phyloP scores from a whole-genome alignment of 1,140 invertebrate species.

The Halyomorpha halys region DNA sequence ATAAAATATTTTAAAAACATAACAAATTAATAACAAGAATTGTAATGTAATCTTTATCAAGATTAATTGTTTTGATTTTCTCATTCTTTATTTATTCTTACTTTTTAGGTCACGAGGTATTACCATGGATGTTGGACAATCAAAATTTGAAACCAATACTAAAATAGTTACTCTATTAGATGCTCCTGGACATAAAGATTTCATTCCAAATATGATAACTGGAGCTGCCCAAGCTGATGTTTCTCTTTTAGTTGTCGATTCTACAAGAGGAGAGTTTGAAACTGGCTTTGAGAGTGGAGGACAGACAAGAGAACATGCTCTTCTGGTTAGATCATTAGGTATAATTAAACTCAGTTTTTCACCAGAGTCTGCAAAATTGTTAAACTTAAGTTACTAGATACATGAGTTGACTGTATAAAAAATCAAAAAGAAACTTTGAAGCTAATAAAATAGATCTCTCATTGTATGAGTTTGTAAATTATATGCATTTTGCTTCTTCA shows the following conservation, averaged over 20 bases:
- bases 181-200: conserved; percentile 96
- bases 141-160: conserved; percentile 82
- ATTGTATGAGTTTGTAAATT: no score
- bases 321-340: conserved; percentile 84
- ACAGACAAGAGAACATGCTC: conserved; percentile 93
- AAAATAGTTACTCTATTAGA: conserved; percentile 78
- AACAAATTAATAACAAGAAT: no score
- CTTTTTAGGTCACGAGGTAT: conserved; percentile 61
- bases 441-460: no score
- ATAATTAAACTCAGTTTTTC: no score
- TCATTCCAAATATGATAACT: conserved; percentile 99
- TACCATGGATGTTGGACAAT: conserved; percentile 94
- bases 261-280: conserved; percentile 93
- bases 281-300: conserved; percentile 96
- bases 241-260: conserved; percentile 90
- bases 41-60: no score
- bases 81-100: background rate
- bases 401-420: no score
- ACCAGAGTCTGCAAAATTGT: no score
- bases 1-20: no score
- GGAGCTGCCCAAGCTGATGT: conserved; percentile 93
- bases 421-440: no score
- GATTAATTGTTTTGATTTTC: no score
- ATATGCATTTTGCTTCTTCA: no score
- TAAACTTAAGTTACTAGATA: no score